Percentiles rank a stretch among this genome's conserved stretches.
These are phyloP conservation scores for Sialis lutaria DNA, from an alignment of 2,888 invertebrate species.

Conservation along the genomic window DNA sequence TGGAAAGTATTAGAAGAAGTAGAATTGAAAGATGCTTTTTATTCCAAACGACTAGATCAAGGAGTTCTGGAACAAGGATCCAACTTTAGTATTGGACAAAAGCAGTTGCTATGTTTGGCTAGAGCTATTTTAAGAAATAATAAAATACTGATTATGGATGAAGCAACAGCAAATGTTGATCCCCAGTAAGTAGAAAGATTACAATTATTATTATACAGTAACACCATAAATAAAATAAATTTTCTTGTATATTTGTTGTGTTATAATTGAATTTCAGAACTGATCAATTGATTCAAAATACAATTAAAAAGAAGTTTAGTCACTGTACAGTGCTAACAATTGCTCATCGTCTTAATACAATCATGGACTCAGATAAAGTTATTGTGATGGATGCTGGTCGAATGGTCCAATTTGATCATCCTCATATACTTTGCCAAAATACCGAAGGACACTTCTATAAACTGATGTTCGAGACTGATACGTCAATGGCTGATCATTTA, in stretches of 20 bases:
- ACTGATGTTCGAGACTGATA: slow-evolving; percentile 52
- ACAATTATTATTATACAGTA: no score
- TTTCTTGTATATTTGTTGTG: no score
- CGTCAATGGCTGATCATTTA: slow-evolving; percentile 43
- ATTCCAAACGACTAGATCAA: not conserved
- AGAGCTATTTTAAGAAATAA: slow-evolving; percentile 1
- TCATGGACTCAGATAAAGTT: slow-evolving; percentile 69
- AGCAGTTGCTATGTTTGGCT: slow-evolving; percentile 1
- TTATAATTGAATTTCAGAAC: slow-evolving; percentile 23
- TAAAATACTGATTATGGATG: slow-evolving; percentile 2
- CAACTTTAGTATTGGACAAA: slow-evolving; percentile 2
- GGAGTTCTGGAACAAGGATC: not conserved
- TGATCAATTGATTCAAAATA: slow-evolving; percentile 58
- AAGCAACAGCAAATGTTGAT: slow-evolving; percentile 2
- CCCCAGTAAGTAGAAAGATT: not conserved
- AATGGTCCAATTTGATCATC: slow-evolving; percentile 61
- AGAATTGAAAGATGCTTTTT: not conserved
- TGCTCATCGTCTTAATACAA: slow-evolving; percentile 29
- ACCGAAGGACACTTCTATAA: slow-evolving; percentile 40
- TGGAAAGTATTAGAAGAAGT: slow-evolving; percentile 56
- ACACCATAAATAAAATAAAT: no score
- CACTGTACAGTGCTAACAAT: slow-evolving; percentile 72
- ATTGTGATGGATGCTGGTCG: slow-evolving; percentile 66
- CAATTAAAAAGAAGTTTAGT: slow-evolving; percentile 57
- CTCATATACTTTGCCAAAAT: slow-evolving; percentile 43